These are phyloP conservation scores for Tridacna crocea DNA, from an alignment of 2,888 invertebrate species.

Conservation along the genomic window DNA sequence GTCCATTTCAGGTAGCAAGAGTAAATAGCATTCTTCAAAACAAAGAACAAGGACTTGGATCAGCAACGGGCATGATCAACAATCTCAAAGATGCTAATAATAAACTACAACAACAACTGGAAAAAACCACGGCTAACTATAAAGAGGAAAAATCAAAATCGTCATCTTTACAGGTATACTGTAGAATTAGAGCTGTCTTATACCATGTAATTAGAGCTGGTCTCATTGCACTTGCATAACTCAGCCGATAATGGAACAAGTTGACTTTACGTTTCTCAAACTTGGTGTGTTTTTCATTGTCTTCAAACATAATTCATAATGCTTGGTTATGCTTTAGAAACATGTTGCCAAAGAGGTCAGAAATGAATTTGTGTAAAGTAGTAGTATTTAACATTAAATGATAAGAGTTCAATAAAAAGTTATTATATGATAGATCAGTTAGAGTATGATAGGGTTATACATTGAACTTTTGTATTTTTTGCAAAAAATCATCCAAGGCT, in stretches of 20 bases:
- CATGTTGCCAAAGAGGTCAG: too few species aligned
- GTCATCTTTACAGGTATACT: conserved; percentile 74
- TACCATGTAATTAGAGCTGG: not conserved
- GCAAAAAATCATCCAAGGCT: too few species aligned
- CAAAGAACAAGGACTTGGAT: conserved; percentile 79
- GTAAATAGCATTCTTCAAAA: conserved; percentile 77
- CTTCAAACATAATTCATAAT: not conserved
- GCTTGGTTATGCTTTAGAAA: not conserved
- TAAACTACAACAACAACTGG: conserved; percentile 78
- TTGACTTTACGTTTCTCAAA: too few species aligned
- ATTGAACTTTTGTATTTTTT: too few species aligned
- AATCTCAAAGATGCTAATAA: conserved; percentile 75
- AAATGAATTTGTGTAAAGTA: too few species aligned
- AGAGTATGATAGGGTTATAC: too few species aligned
- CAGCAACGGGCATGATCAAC: conserved; percentile 77
- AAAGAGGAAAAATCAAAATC: conserved; percentile 69
- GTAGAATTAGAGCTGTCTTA: conserved; percentile 39
- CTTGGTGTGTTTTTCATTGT: not conserved
- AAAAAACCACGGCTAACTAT: conserved; percentile 76
- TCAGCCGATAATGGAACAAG: too few species aligned
- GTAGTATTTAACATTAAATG: too few species aligned
- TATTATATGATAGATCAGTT: too few species aligned
- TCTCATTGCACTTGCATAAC: too few species aligned
- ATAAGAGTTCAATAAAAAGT: too few species aligned
- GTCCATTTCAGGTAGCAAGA: conserved; percentile 72